Evolutionary conservation across 2,888 invertebrate genomes (phyloP).

Genomic region (Chrysodeixis includens): DNA sequence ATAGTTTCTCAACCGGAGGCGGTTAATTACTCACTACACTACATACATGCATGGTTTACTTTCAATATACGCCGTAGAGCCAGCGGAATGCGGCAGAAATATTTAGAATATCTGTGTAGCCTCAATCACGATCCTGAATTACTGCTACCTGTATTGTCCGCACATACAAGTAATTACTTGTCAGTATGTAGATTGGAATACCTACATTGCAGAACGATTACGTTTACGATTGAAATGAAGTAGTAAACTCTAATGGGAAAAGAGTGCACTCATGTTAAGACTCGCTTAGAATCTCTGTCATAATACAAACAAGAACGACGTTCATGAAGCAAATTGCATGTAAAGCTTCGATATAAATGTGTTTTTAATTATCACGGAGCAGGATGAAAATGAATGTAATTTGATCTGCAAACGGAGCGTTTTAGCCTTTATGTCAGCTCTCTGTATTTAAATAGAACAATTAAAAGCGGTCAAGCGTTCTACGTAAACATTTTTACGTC

Average conservation of each 20-base stretch:
- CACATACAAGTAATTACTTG: neutral
- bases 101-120: slow-evolving; percentile 46
- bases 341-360: slow-evolving; percentile 70
- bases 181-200: neutral
- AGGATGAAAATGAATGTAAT: slow-evolving; percentile 69
- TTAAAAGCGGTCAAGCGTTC: slow-evolving; percentile 77
- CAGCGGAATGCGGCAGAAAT: slow-evolving; percentile 49
- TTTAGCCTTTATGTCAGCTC: slow-evolving; percentile 66
- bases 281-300: slow-evolving; percentile 27
- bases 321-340: slow-evolving; percentile 63
- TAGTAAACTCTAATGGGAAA: too few relatives aligned
- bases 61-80: slow-evolving; percentile 41
- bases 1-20: slow-evolving; percentile 21
- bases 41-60: slow-evolving; percentile 39
- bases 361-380: slow-evolving; percentile 74
- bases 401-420: slow-evolving; percentile 69
- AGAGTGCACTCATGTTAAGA: neutral
- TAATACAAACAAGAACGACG: slow-evolving; percentile 55
- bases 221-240: neutral
- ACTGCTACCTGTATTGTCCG: slow-evolving; percentile 23
- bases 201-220: neutral
- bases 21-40: slow-evolving; percentile 42
- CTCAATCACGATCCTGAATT: slow-evolving; percentile 45
- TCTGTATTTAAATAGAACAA: slow-evolving; percentile 75
- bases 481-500: slow-evolving; percentile 78